Evolutionary conservation across 2,113 vertebrate genomes (phyloP), one percentile per base, ranked within the genome.

Genomic region (Poecilia latipinna): DNA sequence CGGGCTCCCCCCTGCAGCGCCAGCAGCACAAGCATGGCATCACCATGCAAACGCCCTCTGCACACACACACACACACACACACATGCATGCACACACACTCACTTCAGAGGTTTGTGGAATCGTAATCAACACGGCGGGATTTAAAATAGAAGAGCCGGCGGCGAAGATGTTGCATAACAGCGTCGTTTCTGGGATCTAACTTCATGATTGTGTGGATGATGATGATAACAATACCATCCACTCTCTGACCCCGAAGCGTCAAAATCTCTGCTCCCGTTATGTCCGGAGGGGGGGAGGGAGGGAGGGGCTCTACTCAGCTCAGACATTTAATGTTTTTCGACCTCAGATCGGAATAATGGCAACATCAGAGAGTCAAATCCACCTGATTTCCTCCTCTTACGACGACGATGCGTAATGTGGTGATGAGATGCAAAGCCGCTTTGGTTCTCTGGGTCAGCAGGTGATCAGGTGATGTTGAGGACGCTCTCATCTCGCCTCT

Each of bases 371-470:
- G 57, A 80, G 11, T 31, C 73, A 71, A 54, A 76, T 75, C 74
- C 85, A 88, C 77, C 89, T 85, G 84, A 24, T 61, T 66, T 29
- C 61, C 70, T 68, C 31, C 57, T 68, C 48, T 73, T 5, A 32
- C 4, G 32, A 32, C 4, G 32, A 32, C 8, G 35, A 71, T 48
- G 48, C 51, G 39, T 7, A 28, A 10, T 24, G 71, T 1, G 5
- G 78, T 69, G 69, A 85, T 71, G 83, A 83, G 39, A 62, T 69
- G 57, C 72, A 91, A 90, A 90, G 91, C 90, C 79, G 91, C 82
- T 91, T 89, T 89, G 39, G 29, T 26, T 74, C 80, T 85, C 61
- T 80, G 82, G 90, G 84, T 90, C 86, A 93, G 82, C 86, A 77
- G 90, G 86, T 91, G 73, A 91, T 91, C 74, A 77, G 82, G 51